Conservation (phyloP, 2,113 vertebrate genomes). For the Phaethornis superciliosus region DNA sequence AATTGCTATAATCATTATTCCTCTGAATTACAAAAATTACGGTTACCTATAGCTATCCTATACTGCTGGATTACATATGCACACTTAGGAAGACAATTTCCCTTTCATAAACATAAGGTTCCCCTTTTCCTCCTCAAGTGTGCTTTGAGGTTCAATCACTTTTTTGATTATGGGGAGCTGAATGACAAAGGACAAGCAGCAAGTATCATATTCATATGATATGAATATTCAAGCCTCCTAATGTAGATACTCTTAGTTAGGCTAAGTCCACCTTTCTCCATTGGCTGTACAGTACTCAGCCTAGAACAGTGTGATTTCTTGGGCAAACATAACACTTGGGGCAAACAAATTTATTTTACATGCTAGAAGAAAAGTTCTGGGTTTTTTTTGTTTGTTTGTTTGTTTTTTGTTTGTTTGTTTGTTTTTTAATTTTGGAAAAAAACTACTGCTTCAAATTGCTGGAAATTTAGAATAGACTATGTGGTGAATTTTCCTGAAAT, state of each 20-base stretch:
- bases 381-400: background rate
- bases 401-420: background rate
- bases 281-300: background rate
- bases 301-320: background rate
- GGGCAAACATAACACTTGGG: background rate
- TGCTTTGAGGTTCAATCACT: background rate
- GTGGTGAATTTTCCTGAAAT: background rate
- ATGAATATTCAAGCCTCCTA: background rate
- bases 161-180: background rate
- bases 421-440: background rate
- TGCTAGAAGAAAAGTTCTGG: background rate
- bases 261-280: background rate
- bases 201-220: background rate
- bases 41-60: background rate
- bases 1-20: background rate
- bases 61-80: background rate
- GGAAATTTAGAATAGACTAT: background rate
- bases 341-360: background rate
- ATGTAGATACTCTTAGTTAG: background rate
- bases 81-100: background rate
- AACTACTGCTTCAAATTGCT: background rate
- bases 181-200: background rate
- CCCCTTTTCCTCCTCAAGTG: background rate
- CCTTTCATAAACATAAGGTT: background rate
- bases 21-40: background rate